These are phyloP conservation scores for Mycetomoellerius zeteki DNA, from an alignment of 1,140 invertebrate genomes.

Conservation along the genomic window DNA sequence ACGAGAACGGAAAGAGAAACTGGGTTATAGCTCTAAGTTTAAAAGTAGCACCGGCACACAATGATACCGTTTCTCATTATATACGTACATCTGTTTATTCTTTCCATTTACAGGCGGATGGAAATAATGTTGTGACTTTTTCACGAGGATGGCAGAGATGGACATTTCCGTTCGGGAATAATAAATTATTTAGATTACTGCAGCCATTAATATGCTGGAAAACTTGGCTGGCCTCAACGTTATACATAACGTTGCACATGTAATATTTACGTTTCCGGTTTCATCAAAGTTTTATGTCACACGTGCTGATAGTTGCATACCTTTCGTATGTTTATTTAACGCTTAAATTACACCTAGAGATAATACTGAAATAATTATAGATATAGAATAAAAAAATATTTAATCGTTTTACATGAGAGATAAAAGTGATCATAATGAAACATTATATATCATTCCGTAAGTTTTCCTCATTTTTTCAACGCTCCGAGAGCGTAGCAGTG, in stretches of 20 bases:
- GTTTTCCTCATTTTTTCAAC: conserved; percentile 61
- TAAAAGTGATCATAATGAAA: conserved; percentile 37
- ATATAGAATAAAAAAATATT: neutral
- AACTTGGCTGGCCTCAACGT: conserved; percentile 16
- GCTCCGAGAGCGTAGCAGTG: conserved; percentile 18
- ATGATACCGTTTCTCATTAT: neutral
- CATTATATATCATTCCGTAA: conserved; percentile 17
- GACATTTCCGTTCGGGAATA: neutral
- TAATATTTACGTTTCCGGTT: conserved; percentile 19
- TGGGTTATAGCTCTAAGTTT: conserved; percentile 45
- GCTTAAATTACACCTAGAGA: neutral
- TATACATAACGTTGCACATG: neutral
- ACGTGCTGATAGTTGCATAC: neutral
- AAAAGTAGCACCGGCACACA: conserved; percentile 10
- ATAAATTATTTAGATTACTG: conserved; percentile 53
- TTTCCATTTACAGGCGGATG: conserved; percentile 13
- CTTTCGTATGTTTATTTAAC: neutral
- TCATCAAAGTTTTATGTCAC: conserved; percentile 28
- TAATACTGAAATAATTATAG: neutral
- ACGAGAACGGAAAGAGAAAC: conserved; percentile 32
- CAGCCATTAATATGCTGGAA: neutral
- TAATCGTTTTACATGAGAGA: conserved; percentile 22
- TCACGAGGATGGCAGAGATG: conserved; percentile 14
- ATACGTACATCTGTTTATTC: conserved; percentile 32
- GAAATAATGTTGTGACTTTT: conserved; percentile 44